These are phyloP conservation scores for Leguminivora glycinivorella DNA, from an alignment of 1,140 invertebrate genomes.

Conservation along the genomic window DNA sequence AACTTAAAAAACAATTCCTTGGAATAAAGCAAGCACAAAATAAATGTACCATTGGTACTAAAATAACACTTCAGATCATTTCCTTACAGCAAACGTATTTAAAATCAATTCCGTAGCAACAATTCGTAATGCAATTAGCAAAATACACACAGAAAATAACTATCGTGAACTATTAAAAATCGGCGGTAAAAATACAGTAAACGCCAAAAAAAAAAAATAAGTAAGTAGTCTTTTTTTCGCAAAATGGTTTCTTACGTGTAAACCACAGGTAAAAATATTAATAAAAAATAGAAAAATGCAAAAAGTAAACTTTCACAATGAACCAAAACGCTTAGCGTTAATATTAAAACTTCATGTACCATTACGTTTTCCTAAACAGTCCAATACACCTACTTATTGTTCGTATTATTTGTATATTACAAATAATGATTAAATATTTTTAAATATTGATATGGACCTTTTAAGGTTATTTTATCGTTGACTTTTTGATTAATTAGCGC, in stretches of 20 bases:
- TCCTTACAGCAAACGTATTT: slow-evolving; percentile 41
- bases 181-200: slow-evolving; percentile 22
- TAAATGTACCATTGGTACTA: slow-evolving; percentile 54
- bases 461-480: slow-evolving; percentile 66
- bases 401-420: slow-evolving; percentile 67
- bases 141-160: slow-evolving; percentile 23
- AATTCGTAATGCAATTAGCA: background rate
- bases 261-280: background rate
- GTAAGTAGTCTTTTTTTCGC: background rate
- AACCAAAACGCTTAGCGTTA: slow-evolving; percentile 67
- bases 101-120: slow-evolving; percentile 29
- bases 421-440: slow-evolving; percentile 73
- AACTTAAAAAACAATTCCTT: slow-evolving; percentile 54
- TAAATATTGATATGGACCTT: slow-evolving; percentile 78
- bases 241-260: background rate
- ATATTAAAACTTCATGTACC: slow-evolving; percentile 36
- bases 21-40: slow-evolving; percentile 48
- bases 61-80: slow-evolving; percentile 37
- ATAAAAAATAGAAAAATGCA: background rate
- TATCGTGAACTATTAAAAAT: background rate
- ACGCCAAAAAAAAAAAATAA: slow-evolving; percentile 31
- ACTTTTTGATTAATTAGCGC: slow-evolving; percentile 46
- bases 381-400: slow-evolving; percentile 75
- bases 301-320: slow-evolving; percentile 15
- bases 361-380: slow-evolving; percentile 49